These are phyloP conservation scores for Congeria kusceri DNA, from an alignment of 2,888 invertebrate genomes.

Conservation along the genomic window DNA sequence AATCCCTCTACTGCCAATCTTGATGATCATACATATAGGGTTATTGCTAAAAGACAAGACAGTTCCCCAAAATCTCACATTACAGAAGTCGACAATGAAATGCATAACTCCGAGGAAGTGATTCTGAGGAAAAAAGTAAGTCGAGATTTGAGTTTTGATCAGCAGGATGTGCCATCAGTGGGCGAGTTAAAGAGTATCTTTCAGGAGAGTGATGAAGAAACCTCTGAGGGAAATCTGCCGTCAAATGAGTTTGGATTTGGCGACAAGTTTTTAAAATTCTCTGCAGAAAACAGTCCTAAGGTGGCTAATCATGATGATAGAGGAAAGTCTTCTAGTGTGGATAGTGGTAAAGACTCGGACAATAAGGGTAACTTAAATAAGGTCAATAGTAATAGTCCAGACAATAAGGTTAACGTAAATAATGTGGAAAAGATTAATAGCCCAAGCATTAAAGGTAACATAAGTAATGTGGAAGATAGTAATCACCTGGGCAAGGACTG, in stretches of 20 bases:
- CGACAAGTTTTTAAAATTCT: slow-evolving; percentile 4
- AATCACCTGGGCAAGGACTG: slow-evolving; percentile 9
- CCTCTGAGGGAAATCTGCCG: neutral
- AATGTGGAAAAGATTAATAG: no score
- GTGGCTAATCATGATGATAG: no score
- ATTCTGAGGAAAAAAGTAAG: slow-evolving; percentile 28
- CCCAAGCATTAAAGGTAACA: no score
- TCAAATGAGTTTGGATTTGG: slow-evolving; percentile 7
- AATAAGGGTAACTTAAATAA: no score
- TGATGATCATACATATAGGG: slow-evolving; percentile 54
- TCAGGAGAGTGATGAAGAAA: neutral
- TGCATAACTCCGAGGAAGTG: slow-evolving; percentile 6
- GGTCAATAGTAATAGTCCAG: no score
- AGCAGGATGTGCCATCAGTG: slow-evolving; percentile 11
- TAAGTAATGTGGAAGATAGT: neutral
- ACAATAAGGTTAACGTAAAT: no score
- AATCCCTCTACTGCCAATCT: slow-evolving; percentile 20
- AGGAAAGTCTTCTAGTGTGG: no score
- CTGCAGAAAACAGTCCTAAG: neutral
- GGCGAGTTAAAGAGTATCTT: slow-evolving; percentile 22
- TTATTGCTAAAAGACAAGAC: slow-evolving; percentile 45
- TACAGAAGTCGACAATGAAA: slow-evolving; percentile 31
- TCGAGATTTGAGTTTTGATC: slow-evolving; percentile 10
- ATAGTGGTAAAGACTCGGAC: no score
- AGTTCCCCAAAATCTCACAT: slow-evolving; percentile 29